Percentiles rank a stretch among this genome's conserved stretches.
Conservation (phyloP, 2,113 vertebrate species). For the Pterocles gutturalis region DNA sequence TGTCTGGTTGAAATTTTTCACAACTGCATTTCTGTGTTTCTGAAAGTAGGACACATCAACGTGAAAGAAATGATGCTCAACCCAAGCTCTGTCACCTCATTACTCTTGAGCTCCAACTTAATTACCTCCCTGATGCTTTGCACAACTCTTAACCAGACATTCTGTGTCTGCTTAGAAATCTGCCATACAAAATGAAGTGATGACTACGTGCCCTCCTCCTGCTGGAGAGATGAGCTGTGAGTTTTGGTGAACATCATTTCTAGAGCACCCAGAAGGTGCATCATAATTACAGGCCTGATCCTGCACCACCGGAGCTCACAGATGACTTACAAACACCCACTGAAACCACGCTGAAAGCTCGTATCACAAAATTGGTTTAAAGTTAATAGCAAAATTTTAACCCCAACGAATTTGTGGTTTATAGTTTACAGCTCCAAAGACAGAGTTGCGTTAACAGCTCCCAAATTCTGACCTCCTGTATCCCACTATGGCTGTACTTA, state of each 20-base stretch:
- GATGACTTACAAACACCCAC: not conserved
- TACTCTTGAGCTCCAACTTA: constrained; percentile 56
- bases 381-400: not conserved
- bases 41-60: constrained; percentile 6
- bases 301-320: not conserved
- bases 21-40: constrained; percentile 18
- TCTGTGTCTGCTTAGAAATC: constrained; percentile 34
- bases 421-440: not conserved
- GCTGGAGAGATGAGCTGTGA: not conserved
- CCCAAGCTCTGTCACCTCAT: constrained; percentile 54
- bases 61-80: constrained; percentile 56
- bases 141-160: constrained; percentile 28
- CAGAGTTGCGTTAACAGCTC: not conserved
- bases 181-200: constrained; percentile 19
- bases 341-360: not conserved
- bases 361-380: not conserved
- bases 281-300: not conserved
- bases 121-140: constrained; percentile 58
- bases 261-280: not conserved
- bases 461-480: not conserved
- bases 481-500: not conserved
- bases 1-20: constrained; percentile 18
- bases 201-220: not conserved
- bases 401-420: not conserved
- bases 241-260: not conserved